Base-by-base conservation (phyloP, 2,888 invertebrate species). In the Galeopsomyia nigrocyanea region DNA sequence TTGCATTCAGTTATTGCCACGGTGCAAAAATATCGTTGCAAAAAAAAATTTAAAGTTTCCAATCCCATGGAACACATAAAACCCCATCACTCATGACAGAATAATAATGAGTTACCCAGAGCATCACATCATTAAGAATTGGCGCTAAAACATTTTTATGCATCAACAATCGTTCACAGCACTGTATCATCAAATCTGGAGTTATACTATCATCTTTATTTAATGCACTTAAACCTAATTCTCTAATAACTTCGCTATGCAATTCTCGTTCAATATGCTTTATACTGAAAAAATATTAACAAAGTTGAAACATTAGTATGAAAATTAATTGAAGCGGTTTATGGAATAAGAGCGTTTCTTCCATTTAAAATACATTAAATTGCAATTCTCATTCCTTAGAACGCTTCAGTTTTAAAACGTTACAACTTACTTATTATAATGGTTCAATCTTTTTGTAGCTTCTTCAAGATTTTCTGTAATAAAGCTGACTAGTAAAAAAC, bases 61-160 rank as follows among this genome's bases (percentile, higher is more conserved):
- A 97, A 87, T 97, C 93, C 97, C 97, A 97, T 19, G 97, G 97
- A 84, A 97, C 93, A 83, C 96, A 97, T 67, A 97, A 90, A 70
- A 94, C 93, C 0, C 98, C 98, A 86, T 97, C 97, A 0, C 93
- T 92, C 82, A 96, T 89, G 61, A 98, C 94, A 0, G 96, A 95
- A 84, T 96, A 97, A 87, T 96, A 97, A 83, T 95, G 95, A 0
- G 96, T 94, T 67, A 97, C 92, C 84, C 92, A 92, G 3, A 98
- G 87, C 79, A 92, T 91, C 61, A 93, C 89, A 61, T 92, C 92
- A 75, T 89, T 88, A n/a, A 95, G 87, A 76, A 87, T 82, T 0
- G 84, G 84, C 21, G 84, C 83, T 46, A 92, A 81, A 57, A 86
- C 80, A 26, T 83, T 77, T 80, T 88, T 88, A 78, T 89, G 85